These are phyloP conservation scores for Columba janthina DNA, from an alignment of 2,113 vertebrate species.

Conservation along the genomic window DNA sequence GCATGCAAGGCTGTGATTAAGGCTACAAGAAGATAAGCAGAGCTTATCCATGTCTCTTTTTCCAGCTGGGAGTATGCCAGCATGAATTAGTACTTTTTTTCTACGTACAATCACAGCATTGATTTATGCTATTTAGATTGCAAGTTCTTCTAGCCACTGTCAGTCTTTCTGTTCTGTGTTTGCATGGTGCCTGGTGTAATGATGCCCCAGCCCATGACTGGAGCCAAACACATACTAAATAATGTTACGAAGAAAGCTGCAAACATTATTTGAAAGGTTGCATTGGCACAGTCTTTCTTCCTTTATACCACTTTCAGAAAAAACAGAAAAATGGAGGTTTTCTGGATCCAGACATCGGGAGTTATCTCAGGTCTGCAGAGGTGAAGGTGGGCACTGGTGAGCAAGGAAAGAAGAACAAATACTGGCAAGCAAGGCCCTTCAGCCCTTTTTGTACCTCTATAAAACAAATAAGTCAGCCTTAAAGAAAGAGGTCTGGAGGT, in stretches of 20 bases:
- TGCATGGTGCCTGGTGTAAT: not conserved
- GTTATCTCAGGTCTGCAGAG: not conserved
- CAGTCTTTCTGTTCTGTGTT: slow-evolving; percentile 7
- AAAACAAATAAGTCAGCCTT: not conserved
- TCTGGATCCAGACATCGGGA: not conserved
- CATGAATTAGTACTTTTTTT: not conserved
- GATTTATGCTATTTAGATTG: not conserved
- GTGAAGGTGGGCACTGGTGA: not conserved
- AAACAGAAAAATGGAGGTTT: not conserved
- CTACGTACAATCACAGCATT: not conserved
- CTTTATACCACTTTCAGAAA: not conserved
- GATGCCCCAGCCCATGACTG: not conserved
- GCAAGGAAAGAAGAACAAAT: not conserved
- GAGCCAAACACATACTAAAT: slow-evolving; percentile 19
- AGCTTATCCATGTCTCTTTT: not conserved
- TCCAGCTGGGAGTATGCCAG: not conserved
- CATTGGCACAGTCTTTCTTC: not conserved
- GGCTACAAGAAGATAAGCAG: not conserved
- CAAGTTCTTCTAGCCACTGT: not conserved
- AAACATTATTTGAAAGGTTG: not conserved
- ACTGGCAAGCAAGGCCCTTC: not conserved
- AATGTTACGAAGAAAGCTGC: not conserved
- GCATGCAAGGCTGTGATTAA: not conserved
- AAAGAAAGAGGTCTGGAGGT: not conserved
- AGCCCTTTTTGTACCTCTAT: not conserved